Evolutionary conservation across 2,113 vertebrate species (phyloP), one percentile per base, ranked within the genome.

Genomic region (Podarcis raffonei): DNA sequence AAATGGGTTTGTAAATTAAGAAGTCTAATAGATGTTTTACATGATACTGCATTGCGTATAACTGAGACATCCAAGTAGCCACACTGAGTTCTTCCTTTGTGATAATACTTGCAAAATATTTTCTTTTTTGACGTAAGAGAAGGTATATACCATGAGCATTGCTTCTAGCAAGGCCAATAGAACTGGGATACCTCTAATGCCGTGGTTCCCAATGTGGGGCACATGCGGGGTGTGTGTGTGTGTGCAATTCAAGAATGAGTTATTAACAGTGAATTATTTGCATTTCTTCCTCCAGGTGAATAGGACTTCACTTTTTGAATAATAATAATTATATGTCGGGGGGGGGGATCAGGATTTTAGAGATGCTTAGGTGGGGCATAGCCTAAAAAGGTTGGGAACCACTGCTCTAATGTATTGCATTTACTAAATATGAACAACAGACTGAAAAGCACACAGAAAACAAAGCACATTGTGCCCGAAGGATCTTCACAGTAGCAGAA

Each of bases 351-450:
- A 48, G 42, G 42, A 48, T 48, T 48, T 48, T 48, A 48, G 42
- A 48, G 42, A 48, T 48, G 42, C 8, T 48, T 48, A 48, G 42
- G 42, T 48, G 42, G 42, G 42, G 42, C 42, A 48, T 48, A 8
- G 42, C 42, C 42, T 48, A 2, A 48, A 48, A 48, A 48, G 42
- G 42, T 48, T 48, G 8, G 42, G 8, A 48, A 48, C 42, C 8
- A 48, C 42, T 48, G 42, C 42, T 48, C 9, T 48, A 48, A 48
- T 9, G 8, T 48, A 48, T 57, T 20, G 20, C 32, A 15, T 71
- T 87, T 0, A 1, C 0, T 1, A 1, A 22, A 5, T 57, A 84
- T 62, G 59, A 62, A 71, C 5, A 77, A 86, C 5, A 37, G 6
- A 39, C 1, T 0, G 16, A 81, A 77, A 48, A 59, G 77, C 4